Percentiles rank a stretch among this genome's conserved stretches.
Conservation (phyloP, 1,140 invertebrate species). For the Choristoneura fumiferana region DNA sequence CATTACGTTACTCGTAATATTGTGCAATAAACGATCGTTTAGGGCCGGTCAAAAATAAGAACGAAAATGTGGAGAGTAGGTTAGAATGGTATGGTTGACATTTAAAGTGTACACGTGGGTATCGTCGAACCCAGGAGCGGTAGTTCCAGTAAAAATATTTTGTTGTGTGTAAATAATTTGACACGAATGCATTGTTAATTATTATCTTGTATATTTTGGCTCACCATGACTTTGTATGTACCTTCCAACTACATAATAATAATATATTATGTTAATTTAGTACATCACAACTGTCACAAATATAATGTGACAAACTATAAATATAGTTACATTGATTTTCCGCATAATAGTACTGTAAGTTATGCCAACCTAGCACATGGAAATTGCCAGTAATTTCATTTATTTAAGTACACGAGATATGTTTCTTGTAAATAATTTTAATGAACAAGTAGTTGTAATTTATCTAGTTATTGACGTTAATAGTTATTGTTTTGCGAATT, state of each 20-base stretch:
- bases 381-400: neutral
- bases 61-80: too few species aligned
- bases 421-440: conserved; percentile 61
- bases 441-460: conserved; percentile 36
- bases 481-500: conserved; percentile 74
- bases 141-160: neutral
- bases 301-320: too few species aligned
- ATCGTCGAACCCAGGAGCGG: conserved; percentile 25
- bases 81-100: too few species aligned
- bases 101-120: neutral
- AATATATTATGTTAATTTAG: neutral
- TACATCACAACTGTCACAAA: too few species aligned
- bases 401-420: conserved; percentile 16
- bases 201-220: conserved; percentile 56
- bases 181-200: conserved; percentile 31
- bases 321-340: too few species aligned
- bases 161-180: conserved; percentile 51
- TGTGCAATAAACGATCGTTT: too few species aligned
- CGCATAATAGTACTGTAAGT: too few species aligned
- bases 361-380: neutral
- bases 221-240: neutral
- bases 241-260: neutral
- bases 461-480: conserved; percentile 52
- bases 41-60: too few species aligned
- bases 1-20: too few species aligned